phyloP scores from a whole-genome alignment of 2,797 vertebrate species.

The Sus cebifrons region DNA sequence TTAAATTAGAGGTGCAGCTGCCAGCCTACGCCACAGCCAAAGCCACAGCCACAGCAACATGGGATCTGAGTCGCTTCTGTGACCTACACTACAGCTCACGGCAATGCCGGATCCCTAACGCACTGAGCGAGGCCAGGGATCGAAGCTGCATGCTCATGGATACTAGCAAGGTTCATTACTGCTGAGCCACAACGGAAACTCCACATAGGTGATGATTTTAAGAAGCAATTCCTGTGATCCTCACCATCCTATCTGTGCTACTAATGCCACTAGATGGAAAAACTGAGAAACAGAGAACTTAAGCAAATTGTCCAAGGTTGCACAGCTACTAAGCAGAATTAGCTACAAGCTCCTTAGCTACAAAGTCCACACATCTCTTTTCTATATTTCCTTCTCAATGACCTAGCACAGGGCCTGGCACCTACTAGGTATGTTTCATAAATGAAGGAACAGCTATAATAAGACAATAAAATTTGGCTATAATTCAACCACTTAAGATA shows the following conservation, averaged over 20 bases:
- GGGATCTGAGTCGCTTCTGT: no score
- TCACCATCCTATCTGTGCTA: neutral
- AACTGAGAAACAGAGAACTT: neutral
- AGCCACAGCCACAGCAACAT: no score
- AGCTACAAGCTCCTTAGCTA: neutral
- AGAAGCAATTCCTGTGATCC: neutral
- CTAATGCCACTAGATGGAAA: neutral
- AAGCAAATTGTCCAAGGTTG: neutral
- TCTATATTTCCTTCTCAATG: slow-evolving; percentile 4
- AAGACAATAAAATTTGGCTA: slow-evolving; percentile 34
- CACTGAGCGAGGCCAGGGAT: no score
- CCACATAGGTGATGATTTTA: neutral
- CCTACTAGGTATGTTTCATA: slow-evolving; percentile 8
- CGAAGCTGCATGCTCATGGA: no score
- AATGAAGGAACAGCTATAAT: neutral
- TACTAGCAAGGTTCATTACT: no score
- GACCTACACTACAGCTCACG: no score
- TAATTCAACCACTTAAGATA: neutral
- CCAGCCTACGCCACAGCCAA: no score
- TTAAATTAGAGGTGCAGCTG: no score
- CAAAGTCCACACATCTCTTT: neutral
- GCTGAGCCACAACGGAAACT: no score
- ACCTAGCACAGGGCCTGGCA: neutral
- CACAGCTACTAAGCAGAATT: neutral
- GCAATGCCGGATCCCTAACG: no score